Evolutionary conservation across 2,797 vertebrate genomes (phyloP).

Genomic region (Paedocypris micromegethes): DNA sequence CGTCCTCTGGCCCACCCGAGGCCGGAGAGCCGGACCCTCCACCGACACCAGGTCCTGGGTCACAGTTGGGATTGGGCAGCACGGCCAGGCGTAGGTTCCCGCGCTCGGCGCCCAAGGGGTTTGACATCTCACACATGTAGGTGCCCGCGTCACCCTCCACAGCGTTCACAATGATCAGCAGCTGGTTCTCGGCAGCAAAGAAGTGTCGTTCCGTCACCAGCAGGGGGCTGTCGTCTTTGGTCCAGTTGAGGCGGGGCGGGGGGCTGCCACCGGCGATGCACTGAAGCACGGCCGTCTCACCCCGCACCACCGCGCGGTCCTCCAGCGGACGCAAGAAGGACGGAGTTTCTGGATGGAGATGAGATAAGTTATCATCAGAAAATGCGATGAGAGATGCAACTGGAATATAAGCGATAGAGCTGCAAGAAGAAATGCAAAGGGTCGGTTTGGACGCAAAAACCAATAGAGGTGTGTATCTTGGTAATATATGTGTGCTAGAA

Average conservation of each 20-base stretch:
- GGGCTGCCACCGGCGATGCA: slow-evolving; percentile 94
- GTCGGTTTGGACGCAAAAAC: too few relatives aligned
- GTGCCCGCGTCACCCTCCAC: slow-evolving; percentile 83
- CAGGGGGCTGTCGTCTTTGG: slow-evolving; percentile 88
- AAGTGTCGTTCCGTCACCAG: slow-evolving; percentile 90
- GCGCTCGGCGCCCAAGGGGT: slow-evolving; percentile 86
- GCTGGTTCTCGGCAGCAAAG: slow-evolving; percentile 92
- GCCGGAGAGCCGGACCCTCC: slow-evolving; percentile 20
- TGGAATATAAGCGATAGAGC: too few relatives aligned
- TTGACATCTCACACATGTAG: slow-evolving; percentile 97
- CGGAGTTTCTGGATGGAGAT: slow-evolving; percentile 78
- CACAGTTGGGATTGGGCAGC: slow-evolving; percentile 87
- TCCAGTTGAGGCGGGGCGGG: slow-evolving; percentile 88
- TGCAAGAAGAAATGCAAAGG: too few relatives aligned
- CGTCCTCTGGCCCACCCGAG: slow-evolving; percentile 62
- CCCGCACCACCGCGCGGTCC: slow-evolving; percentile 86
- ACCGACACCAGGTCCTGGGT: slow-evolving; percentile 69
- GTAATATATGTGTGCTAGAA: too few relatives aligned
- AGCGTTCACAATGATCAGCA: slow-evolving; percentile 91
- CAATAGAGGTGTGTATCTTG: too few relatives aligned
- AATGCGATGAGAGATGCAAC: too few relatives aligned
- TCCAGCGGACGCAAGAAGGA: slow-evolving; percentile 85
- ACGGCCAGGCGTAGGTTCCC: slow-evolving; percentile 84
- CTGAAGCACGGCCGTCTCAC: slow-evolving; percentile 90
- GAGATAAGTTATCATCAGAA: background rate